Conservation (phyloP, 2,888 invertebrate species). For the Agrilus biguttatus region DNA sequence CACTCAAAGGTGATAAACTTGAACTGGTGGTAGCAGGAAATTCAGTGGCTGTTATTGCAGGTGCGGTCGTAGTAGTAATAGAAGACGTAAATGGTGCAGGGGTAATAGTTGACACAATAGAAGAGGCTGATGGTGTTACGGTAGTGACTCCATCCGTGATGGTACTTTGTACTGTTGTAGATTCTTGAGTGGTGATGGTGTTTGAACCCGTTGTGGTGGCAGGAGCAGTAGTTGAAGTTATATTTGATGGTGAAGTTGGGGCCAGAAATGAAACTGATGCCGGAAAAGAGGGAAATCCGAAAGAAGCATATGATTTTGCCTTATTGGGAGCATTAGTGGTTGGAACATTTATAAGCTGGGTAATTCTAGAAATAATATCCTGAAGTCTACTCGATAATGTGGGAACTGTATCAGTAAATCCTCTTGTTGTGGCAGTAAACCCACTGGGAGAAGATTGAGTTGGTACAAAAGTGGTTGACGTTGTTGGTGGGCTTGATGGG, state of each 20-base stretch:
- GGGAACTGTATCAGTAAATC: no score
- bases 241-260: not conserved
- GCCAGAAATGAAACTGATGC: no score
- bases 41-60: not conserved
- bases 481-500: not conserved
- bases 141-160: slow-evolving; percentile 1
- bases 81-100: not conserved
- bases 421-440: no score
- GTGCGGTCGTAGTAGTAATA: not conserved
- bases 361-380: no score
- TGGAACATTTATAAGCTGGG: no score
- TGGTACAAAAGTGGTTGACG: not conserved
- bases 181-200: not conserved
- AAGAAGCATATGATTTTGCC: no score
- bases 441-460: no score
- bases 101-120: slow-evolving; percentile 6
- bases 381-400: no score
- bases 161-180: not conserved
- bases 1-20: not conserved
- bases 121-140: slow-evolving; percentile 1
- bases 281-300: no score
- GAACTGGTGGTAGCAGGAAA: not conserved
- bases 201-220: not conserved
- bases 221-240: not conserved
- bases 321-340: no score